Conservation (phyloP, 2,888 invertebrate genomes). For the Leptopilina drosophilae region DNA sequence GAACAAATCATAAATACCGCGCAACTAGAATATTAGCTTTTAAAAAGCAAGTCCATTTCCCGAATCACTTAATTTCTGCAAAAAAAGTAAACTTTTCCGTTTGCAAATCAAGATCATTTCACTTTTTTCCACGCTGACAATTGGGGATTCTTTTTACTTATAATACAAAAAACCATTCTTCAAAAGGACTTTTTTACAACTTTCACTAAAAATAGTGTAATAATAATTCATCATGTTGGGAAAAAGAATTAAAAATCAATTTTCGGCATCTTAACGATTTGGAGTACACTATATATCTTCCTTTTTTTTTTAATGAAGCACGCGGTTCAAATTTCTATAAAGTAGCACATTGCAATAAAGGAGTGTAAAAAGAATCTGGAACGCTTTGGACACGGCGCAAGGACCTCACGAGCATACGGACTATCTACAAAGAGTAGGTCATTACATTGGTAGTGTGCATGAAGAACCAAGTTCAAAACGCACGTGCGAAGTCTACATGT, state of each 20-base stretch:
- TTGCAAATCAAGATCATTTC: no score
- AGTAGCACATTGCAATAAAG: slow-evolving; percentile 41
- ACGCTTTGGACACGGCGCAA: slow-evolving; percentile 57
- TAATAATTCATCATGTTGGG: no score
- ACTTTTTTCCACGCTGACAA: no score
- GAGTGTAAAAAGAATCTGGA: slow-evolving; percentile 60
- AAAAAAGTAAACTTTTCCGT: no score
- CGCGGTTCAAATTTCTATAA: slow-evolving; percentile 16
- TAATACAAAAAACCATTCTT: no score
- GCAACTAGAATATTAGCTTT: background rate
- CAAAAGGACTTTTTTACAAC: no score
- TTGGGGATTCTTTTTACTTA: no score
- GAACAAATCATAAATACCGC: background rate
- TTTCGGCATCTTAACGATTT: background rate
- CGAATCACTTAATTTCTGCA: no score
- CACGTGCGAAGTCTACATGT: slow-evolving; percentile 71
- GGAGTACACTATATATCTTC: background rate
- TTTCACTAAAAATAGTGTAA: no score
- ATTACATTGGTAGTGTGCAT: slow-evolving; percentile 67
- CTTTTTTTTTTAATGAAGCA: background rate
- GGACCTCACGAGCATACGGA: slow-evolving; percentile 60
- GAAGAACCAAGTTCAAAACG: slow-evolving; percentile 61
- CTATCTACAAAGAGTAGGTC: slow-evolving; percentile 68
- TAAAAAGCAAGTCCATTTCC: background rate
- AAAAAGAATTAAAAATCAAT: background rate